Base-by-base conservation (phyloP, 2,797 vertebrate genomes). In the Chanos chanos region DNA sequence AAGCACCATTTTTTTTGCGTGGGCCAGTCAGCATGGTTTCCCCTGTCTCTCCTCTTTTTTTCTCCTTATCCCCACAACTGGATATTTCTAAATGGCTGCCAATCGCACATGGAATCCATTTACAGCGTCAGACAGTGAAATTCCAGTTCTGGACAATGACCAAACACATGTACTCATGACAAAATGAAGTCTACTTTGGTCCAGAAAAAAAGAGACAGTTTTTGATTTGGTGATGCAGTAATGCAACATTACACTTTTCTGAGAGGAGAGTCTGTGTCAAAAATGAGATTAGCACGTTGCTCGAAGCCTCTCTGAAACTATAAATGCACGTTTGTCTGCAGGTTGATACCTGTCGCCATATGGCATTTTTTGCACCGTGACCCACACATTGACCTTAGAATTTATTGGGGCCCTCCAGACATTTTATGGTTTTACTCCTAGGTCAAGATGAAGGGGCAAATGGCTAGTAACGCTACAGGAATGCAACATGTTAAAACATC, bases 101-200 rank as follows among this genome's bases (percentile, higher is more conserved):
- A 27, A 30, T 75, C 75, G 73, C 88, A 88, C 83, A 88, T 88
- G 86, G 86, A 83, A 83, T 79, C 85, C 55, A 86, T 89, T 89
- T 87, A 75, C 71, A 67, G 70, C 62, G 40, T 82, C 80, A 81
- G 82, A 85, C 80, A 78, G 82, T 73, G 70, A 87, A 83, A 86
- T 85, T 83, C 77, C 76, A 58, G 61, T 76, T 72, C 74, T 85
- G 83, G 80, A 84, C 43, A 61, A 41, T 63, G 69, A 85, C 77
- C 82, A 85, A 86, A 83, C 85, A 87, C 77, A 87, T 85, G 81
- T 79, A 82, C 76, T 74, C 62, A 62, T 72, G 71, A 83, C 81
- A 78, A 83, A 78, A 66, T 39, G 22, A 67, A 73, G 44, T 67
- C 66, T 74, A 61, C 55, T 50, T 68, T 68, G 55, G 69, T 74